These are phyloP conservation scores for Lepus europaeus DNA, from an alignment of 2,113 vertebrate genomes.

Conservation along the genomic window DNA sequence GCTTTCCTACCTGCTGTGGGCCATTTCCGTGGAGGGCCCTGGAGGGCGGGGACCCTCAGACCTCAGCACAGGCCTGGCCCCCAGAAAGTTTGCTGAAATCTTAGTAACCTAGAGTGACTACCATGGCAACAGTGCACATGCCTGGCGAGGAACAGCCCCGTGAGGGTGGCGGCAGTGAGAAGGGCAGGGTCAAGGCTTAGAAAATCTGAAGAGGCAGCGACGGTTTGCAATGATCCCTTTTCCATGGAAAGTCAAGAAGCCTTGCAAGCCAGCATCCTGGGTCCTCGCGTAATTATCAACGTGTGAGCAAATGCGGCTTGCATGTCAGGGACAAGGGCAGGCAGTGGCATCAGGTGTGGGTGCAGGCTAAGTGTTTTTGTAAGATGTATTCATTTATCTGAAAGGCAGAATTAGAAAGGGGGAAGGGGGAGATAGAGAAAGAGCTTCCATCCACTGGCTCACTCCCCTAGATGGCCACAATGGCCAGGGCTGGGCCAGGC, in stretches of 20 bases:
- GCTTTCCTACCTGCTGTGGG: background rate
- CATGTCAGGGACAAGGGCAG: background rate
- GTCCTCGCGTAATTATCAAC: background rate
- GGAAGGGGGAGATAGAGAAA: no score
- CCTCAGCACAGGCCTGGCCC: background rate
- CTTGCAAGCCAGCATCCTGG: background rate
- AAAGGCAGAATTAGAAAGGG: no score
- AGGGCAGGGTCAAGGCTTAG: background rate
- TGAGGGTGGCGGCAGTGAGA: background rate
- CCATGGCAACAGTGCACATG: background rate
- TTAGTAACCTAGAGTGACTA: background rate
- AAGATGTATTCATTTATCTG: no score
- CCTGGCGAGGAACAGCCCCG: background rate
- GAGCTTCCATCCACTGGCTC: no score
- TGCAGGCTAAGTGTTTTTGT: background rate
- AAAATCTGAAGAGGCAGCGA: background rate
- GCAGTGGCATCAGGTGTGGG: background rate
- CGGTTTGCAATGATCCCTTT: background rate
- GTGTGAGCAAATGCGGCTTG: background rate
- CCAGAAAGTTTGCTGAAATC: background rate
- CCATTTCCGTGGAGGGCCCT: background rate
- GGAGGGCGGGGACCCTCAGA: background rate
- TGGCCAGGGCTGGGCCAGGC: no score
- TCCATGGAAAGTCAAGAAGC: conserved; percentile 11
- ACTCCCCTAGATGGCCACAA: no score